Evolutionary conservation across 2,797 vertebrate genomes (phyloP), one percentile per base, ranked within the genome.

Genomic region (Sebastiscus albofasciatus): DNA sequence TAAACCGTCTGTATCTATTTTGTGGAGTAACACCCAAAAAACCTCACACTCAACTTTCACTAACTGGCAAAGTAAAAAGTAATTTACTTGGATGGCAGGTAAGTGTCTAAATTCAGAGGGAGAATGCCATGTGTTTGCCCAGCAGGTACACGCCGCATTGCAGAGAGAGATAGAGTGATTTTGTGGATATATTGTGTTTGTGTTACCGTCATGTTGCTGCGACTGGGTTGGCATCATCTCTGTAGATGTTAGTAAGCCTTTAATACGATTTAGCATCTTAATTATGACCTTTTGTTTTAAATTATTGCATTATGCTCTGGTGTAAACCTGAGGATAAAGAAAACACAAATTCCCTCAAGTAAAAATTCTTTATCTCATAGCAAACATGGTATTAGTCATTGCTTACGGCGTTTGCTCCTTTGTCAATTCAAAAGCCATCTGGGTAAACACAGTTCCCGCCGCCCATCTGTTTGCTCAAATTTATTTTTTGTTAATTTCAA

Each of bases 401-500:
- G 75, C 73, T 80, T 46, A 60, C 66, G 71, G 83, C 22, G 16
- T 85, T 84, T 76, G 34, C 68, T 83, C 36, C 67, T 84, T 72
- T 67, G 79, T 89, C 64, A 85, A 54, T 78, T 76, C 60, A 64
- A 74, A 73, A 62, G 34, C 70, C 88, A 84, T 79, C 82, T 89
- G 87, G 77, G 31, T 80, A 85, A 89, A 85, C 75, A 85, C 68
- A 42, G 85, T 56, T 82, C 60, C 59, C 20, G 65, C 62, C 70
- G 66, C 68, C 71, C 84, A 88, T 91, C 84, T 90, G 86, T 85
- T 83, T 79, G 62, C 49, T 68, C 27, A 67, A 54, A 61, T 79
- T 72, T 39, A 55, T 24, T 56, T 86, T 81, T 33, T 72, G 58
- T 79, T 74, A 1, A 75, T 84, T 76, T 87, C 55, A 81, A 77